A percentile compares a stretch with the other conserved stretches of the same genome.
Conservation (phyloP, 1,140 invertebrate genomes). For the Medauroidea extradentata region DNA sequence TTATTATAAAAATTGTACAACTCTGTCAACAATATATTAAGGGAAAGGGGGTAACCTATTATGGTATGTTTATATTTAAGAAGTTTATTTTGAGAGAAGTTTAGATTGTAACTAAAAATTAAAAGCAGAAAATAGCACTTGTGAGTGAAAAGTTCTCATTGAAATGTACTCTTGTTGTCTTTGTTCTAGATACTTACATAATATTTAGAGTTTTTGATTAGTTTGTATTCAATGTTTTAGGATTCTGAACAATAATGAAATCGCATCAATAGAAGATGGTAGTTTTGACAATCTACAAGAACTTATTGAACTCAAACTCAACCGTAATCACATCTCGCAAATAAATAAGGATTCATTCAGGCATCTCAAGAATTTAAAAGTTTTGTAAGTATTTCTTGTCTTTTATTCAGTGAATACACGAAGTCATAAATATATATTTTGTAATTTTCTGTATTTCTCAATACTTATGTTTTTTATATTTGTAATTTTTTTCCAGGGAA, state of each 20-base stretch:
- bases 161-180: too few relatives aligned
- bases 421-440: neutral
- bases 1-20: too few relatives aligned
- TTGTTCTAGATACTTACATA: too few relatives aligned
- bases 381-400: slow-evolving; percentile 55
- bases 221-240: too few relatives aligned
- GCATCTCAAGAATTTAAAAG: slow-evolving; percentile 60
- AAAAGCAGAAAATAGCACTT: too few relatives aligned
- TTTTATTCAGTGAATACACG: slow-evolving; percentile 3
- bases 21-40: too few relatives aligned
- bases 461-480: slow-evolving; percentile 4
- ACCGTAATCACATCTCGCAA: slow-evolving; percentile 68
- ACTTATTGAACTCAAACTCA: slow-evolving; percentile 71
- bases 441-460: neutral
- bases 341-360: slow-evolving; percentile 69
- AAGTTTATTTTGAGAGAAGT: too few relatives aligned
- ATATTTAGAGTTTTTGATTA: too few relatives aligned
- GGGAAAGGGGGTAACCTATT: too few relatives aligned
- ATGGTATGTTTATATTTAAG: too few relatives aligned
- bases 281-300: slow-evolving; percentile 67
- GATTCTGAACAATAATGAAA: slow-evolving; percentile 72
- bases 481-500: slow-evolving; percentile 54
- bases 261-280: slow-evolving; percentile 60
- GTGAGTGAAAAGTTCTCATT: too few relatives aligned
- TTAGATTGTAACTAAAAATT: too few relatives aligned